phyloP scores from a whole-genome alignment of 2,888 invertebrate genomes.

The Andrena bicolor region DNA sequence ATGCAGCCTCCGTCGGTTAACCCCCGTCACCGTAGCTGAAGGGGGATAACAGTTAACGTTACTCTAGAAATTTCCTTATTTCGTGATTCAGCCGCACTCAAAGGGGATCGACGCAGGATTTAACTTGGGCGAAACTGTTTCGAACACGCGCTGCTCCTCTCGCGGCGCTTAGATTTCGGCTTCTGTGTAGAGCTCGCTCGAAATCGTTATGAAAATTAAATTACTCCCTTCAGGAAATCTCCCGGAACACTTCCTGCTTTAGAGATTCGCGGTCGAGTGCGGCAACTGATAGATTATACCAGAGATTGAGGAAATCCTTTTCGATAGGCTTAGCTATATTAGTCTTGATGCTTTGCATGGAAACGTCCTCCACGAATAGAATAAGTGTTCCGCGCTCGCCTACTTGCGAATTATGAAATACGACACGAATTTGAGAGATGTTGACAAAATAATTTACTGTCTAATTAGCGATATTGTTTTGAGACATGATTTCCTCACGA shows the following conservation, averaged over 20 bases:
- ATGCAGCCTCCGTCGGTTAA: neutral
- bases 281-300: too few species aligned
- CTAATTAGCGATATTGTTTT: neutral
- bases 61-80: slow-evolving; percentile 54
- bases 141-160: slow-evolving; percentile 19
- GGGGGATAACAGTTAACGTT: slow-evolving; percentile 42
- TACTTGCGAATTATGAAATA: neutral
- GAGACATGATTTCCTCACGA: neutral
- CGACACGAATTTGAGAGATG: neutral
- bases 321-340: too few species aligned
- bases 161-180: slow-evolving; percentile 37
- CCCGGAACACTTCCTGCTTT: neutral
- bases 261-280: slow-evolving; percentile 1
- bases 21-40: neutral
- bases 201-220: slow-evolving; percentile 48
- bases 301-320: too few species aligned
- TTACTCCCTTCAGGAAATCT: slow-evolving; percentile 37
- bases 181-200: slow-evolving; percentile 15
- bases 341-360: too few species aligned
- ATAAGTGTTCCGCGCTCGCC: too few species aligned
- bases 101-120: slow-evolving; percentile 36
- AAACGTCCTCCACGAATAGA: too few species aligned
- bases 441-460: neutral
- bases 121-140: slow-evolving; percentile 52
- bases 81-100: slow-evolving; percentile 44